A percentile compares a stretch with the other conserved stretches of the same genome.
Conservation (phyloP, 2,888 invertebrate species). For the Acleris literana region DNA sequence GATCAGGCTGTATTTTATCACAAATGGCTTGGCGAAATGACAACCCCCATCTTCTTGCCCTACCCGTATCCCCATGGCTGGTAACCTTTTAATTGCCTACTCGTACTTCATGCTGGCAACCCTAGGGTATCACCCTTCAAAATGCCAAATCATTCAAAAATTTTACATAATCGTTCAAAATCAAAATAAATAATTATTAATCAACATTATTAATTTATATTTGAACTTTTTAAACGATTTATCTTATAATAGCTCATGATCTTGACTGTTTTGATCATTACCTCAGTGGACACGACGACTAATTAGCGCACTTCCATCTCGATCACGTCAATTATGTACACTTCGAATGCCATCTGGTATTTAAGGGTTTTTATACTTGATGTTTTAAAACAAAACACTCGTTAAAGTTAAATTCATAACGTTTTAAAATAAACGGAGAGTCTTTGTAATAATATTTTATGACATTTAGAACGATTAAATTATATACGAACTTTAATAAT, state of each 20-base stretch:
- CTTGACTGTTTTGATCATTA: slow-evolving; percentile 8
- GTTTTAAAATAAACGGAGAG: too few relatives aligned
- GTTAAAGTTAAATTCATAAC: too few relatives aligned
- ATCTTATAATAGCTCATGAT: neutral
- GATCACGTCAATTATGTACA: slow-evolving; percentile 9
- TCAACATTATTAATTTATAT: slow-evolving; percentile 37
- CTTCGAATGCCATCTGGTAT: neutral
- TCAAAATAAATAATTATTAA: too few relatives aligned
- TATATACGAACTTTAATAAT: too few relatives aligned
- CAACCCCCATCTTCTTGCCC: too few relatives aligned
- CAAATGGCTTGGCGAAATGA: too few relatives aligned
- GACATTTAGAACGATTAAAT: too few relatives aligned
- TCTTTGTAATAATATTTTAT: too few relatives aligned
- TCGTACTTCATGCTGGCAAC: neutral
- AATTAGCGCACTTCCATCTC: neutral
- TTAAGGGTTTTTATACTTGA: neutral
- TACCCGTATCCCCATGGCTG: too few relatives aligned
- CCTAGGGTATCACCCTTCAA: neutral
- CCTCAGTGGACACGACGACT: neutral
- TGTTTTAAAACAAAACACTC: too few relatives aligned
- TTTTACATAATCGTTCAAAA: slow-evolving; percentile 5
- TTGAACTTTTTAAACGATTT: neutral
- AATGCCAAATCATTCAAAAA: neutral
- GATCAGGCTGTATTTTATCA: too few relatives aligned
- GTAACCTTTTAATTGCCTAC: neutral